Evolutionary conservation across 2,888 invertebrate species (phyloP), one percentile per base, ranked within the genome.

Genomic region (Aleiodes alternator): DNA sequence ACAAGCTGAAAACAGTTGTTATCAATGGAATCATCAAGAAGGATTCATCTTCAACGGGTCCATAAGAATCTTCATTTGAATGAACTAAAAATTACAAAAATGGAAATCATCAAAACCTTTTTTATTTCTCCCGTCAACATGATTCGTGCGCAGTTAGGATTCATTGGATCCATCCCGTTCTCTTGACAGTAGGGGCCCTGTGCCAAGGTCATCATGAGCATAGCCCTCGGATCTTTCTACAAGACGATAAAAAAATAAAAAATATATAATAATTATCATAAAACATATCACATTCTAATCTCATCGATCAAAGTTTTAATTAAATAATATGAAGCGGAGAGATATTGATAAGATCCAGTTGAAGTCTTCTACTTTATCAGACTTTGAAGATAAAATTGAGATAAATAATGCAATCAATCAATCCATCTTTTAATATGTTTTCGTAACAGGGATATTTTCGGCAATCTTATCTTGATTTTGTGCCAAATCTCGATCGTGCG

Each of bases 101-200:
- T n/a, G 4, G 8, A 3, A 38, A 43, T 23, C 23, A 23, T 23
- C 23, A 23, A 81, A 86, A 95, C 95, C 91, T 92, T 91, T 83
- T 92, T 90, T 85, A 95, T 92, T 85, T 90, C 92, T 64, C 95
- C 95, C 14, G 93, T 91, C 1, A 96, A 90, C 84, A 95, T 93
- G 4, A 95, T 91, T 82, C 95, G 92, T 3, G 94, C 94, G 90
- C 95, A 96, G 56, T 95, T 90, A 0, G 95, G 95, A 87, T 95
- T 95, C 90, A 95, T 94, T 0, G 95, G 93, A 86, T 96, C 95
- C 82, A 91, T 92, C 66, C 91, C 86, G 79, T 93, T 90, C 7
- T 86, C 85, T 76, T 91, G 90, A 82, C 95, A 95, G 86, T 94
- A 95, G 74, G 90, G 89, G 3, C 93, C 92, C 90, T 95, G 92